Conservation (phyloP, 1,140 invertebrate genomes). For the Nymphalis io region DNA sequence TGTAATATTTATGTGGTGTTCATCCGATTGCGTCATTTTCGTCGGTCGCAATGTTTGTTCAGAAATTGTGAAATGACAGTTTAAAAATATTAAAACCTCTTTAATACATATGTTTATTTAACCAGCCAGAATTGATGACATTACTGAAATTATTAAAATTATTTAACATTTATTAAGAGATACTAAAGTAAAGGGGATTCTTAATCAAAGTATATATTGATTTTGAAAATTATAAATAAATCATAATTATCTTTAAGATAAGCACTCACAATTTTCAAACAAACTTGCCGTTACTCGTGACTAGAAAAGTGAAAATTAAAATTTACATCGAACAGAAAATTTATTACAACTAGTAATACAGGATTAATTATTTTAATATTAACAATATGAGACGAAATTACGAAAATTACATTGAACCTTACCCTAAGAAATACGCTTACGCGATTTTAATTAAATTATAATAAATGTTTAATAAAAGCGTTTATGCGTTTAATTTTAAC, state of each 20-base stretch:
- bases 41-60: conserved; percentile 49
- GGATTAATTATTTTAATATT: conserved; percentile 65
- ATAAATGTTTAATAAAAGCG: neutral
- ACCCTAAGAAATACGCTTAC: conserved; percentile 33
- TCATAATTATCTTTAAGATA: neutral
- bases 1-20: conserved; percentile 75
- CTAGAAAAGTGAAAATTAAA: conserved; percentile 70
- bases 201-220: too few relatives aligned
- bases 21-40: conserved; percentile 71
- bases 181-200: too few relatives aligned
- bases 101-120: too few relatives aligned
- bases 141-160: too few relatives aligned
- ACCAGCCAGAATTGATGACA: too few relatives aligned
- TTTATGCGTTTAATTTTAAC: neutral
- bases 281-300: conserved; percentile 72
- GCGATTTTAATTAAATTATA: conserved; percentile 27
- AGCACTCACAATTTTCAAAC: conserved; percentile 47
- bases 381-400: conserved; percentile 44
- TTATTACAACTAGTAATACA: conserved; percentile 62
- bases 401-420: conserved; percentile 40
- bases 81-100: neutral
- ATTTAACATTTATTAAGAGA: neutral
- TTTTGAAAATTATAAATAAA: too few relatives aligned
- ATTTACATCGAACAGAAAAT: conserved; percentile 61
- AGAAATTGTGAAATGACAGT: conserved; percentile 46